Evolutionary conservation across 1,140 invertebrate species (phyloP), one percentile per base, ranked within the genome.

Genomic region (Eupeodes corollae): DNA sequence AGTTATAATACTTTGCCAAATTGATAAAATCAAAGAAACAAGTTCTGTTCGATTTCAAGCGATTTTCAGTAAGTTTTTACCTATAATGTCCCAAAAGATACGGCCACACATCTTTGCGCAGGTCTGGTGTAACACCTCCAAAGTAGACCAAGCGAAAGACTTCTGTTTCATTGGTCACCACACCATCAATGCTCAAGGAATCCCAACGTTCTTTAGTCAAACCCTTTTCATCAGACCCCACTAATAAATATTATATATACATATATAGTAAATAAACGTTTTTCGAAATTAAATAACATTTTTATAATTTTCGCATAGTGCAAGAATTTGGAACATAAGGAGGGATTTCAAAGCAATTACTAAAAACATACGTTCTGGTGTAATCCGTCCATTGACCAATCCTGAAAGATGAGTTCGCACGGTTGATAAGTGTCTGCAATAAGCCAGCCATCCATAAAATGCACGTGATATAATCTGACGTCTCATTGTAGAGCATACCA

Each of bases 381-480:
- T 69, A 49, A 84, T 84, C 48, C 74, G 75, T 2, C 76, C 71
- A 63, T 86, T 78, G 0, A 96, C 89, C 10, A 95, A 71, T n/a
- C 88, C 89, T 32, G 88, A 86, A 21, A 97, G 74, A 71, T 96
- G 92, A 0, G 86, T 93, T 33, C 91, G 70, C 1, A 97, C 89
- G 0, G 91, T 96, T 46, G 86, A 84, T 54, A 97, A 70, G 66
- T 96, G 91, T 12, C 91, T 73, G 63, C 90, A 93, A 64, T 97
- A 91, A 9, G 91, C 89, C 39, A 95, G 70, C 92, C 91, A 97
- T 45, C 92, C 92, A 68, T 96, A 95, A 70, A 97, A 97, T 38
- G 93, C 93, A 52, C 92, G 73, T 0, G 91, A 93, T 50, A 96
- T 87, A 45, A 97, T 95, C 72, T 97, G 92, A 37, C 84, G 78